Evolutionary conservation across 2,113 vertebrate species (phyloP).

Genomic region (Polyodon spathula): DNA sequence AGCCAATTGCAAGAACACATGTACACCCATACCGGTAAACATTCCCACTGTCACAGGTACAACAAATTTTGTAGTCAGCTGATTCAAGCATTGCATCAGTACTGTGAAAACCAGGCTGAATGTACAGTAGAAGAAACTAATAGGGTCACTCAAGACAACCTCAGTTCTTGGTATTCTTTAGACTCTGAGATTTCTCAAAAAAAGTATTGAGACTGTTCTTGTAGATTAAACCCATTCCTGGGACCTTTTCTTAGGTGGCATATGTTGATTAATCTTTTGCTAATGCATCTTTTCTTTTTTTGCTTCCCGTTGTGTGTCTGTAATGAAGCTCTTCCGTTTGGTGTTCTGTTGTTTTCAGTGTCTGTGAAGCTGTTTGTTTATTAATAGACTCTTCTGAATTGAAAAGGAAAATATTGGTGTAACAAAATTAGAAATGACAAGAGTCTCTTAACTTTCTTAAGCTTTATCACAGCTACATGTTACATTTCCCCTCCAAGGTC

Average conservation of each 20-base stretch:
- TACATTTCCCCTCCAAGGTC: no score
- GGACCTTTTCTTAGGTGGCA: not conserved
- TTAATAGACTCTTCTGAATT: slow-evolving; percentile 3
- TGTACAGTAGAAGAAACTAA: slow-evolving; percentile 48
- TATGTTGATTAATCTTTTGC: not conserved
- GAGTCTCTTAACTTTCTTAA: no score
- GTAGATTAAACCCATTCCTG: slow-evolving; percentile 55
- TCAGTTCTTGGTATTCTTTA: slow-evolving; percentile 73
- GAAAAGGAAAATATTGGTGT: no score
- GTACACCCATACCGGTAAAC: slow-evolving; percentile 79
- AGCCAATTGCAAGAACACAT: slow-evolving; percentile 89
- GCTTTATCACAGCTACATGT: no score
- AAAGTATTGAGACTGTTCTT: slow-evolving; percentile 67
- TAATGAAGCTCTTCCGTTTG: not conserved
- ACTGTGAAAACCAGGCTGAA: slow-evolving; percentile 51
- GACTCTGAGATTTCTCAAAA: slow-evolving; percentile 81
- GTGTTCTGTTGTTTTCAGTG: slow-evolving; percentile 11
- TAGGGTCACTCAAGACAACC: slow-evolving; percentile 63
- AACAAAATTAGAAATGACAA: slow-evolving; percentile 11
- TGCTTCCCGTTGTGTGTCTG: slow-evolving; percentile 3
- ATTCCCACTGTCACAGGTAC: slow-evolving; percentile 67
- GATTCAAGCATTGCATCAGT: slow-evolving; percentile 64
- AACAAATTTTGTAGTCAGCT: slow-evolving; percentile 61
- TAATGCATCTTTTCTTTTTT: slow-evolving; percentile 8
- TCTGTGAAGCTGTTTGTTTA: slow-evolving; percentile 6